These are phyloP conservation scores for Brachionus sp. DNA, from an alignment of 1,140 invertebrate genomes.

Conservation along the genomic window DNA sequence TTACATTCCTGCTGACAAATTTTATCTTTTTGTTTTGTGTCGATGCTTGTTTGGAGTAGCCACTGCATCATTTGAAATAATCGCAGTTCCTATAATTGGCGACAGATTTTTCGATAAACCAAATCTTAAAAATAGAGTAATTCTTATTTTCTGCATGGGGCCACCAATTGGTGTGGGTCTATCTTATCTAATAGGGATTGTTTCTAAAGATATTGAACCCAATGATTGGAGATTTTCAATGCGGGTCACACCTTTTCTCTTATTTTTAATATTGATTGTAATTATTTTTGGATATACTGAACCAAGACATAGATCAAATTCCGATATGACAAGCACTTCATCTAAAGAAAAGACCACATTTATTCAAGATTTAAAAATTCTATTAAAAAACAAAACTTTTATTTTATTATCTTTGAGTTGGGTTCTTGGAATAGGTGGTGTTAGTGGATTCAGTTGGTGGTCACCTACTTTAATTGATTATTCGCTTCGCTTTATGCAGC, in stretches of 20 bases:
- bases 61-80: conserved; percentile 43
- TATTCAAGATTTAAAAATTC: conserved; percentile 27
- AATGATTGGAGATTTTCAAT: conserved; percentile 35
- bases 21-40: conserved; percentile 20
- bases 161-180: conserved; percentile 24
- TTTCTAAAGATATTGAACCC: conserved; percentile 15
- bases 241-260: conserved; percentile 16
- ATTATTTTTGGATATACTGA: conserved; percentile 11
- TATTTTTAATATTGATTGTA: neutral
- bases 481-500: neutral
- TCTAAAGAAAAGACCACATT: conserved; percentile 18
- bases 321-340: neutral
- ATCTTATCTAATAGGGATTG: conserved; percentile 15
- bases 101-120: neutral
- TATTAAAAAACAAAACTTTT: conserved; percentile 31
- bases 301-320: neutral
- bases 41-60: conserved; percentile 38
- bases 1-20: neutral
- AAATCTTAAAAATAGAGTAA: neutral
- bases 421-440: neutral
- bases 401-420: conserved; percentile 3
- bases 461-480: conserved; percentile 33
- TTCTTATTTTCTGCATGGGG: conserved; percentile 26
- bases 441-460: conserved; percentile 39
- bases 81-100: conserved; percentile 31